phyloP scores from a whole-genome alignment of 1,140 invertebrate genomes.

The Bombus superbus region DNA sequence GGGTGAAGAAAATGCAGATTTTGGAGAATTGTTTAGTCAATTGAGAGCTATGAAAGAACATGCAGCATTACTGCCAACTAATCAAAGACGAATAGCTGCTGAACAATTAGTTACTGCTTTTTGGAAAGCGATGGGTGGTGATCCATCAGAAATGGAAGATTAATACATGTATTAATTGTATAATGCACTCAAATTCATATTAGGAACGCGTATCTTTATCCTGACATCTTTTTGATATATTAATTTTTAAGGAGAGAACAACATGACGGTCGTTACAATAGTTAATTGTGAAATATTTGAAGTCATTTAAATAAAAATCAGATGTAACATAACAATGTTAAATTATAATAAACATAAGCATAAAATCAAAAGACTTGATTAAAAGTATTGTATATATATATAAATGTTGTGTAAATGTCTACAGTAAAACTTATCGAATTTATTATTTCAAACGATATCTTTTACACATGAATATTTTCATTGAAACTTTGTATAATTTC shows the following conservation, averaged over 20 bases:
- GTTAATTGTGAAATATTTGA: conserved; percentile 2
- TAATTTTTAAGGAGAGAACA: background rate
- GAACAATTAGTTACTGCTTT: conserved; percentile 91
- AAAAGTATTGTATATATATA: background rate
- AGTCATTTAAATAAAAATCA: background rate
- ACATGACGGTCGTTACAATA: background rate
- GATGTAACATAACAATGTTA: conserved; percentile 2
- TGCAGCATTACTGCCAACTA: conserved; percentile 85
- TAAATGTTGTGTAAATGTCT: background rate
- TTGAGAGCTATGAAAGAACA: conserved; percentile 87
- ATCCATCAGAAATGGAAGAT: conserved; percentile 87
- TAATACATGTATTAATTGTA: conserved; percentile 39
- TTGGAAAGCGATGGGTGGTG: conserved; percentile 90
- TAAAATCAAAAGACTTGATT: background rate
- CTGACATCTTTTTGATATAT: conserved; percentile 11
- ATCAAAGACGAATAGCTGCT: conserved; percentile 88
- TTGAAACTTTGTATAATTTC: background rate
- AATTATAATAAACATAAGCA: background rate
- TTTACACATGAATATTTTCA: background rate
- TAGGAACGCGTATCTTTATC: background rate
- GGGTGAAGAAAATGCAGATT: conserved; percentile 83
- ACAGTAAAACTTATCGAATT: background rate
- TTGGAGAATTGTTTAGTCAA: conserved; percentile 86
- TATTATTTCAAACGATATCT: background rate
- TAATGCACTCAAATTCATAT: background rate